phyloP scores from a whole-genome alignment of 2,113 vertebrate species.

The Dicrurus megarhynchus region DNA sequence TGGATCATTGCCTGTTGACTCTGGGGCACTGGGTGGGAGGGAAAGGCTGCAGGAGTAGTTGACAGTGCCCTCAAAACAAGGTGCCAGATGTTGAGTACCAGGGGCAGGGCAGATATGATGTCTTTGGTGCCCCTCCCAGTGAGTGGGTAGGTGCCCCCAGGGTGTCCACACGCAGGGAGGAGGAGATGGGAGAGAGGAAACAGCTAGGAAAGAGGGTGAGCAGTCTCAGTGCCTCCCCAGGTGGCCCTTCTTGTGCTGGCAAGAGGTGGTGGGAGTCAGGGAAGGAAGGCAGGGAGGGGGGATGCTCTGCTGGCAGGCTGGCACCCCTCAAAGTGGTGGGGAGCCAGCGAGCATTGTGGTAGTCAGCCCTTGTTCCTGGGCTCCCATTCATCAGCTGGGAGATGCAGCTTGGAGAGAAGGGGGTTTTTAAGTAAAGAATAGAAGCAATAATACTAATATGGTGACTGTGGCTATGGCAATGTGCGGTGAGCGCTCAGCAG shows the following conservation, averaged over 20 bases:
- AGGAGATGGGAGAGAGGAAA: background rate
- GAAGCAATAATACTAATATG: background rate
- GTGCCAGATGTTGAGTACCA: background rate
- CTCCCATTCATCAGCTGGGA: background rate
- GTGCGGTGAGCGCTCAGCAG: accelerated
- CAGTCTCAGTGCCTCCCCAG: background rate
- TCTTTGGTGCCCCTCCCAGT: background rate
- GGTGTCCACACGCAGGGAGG: background rate
- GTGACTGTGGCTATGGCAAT: background rate
- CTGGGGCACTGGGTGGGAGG: background rate
- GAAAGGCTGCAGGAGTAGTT: background rate
- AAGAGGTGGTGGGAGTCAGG: background rate
- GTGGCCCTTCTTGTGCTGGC: background rate
- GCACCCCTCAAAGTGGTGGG: accelerated
- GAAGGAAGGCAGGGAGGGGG: background rate
- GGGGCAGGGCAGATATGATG: background rate
- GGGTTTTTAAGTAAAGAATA: background rate
- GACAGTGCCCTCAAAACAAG: background rate
- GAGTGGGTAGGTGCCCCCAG: background rate
- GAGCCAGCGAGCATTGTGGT: background rate
- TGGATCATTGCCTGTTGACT: background rate
- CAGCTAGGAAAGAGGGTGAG: background rate
- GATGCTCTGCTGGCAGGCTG: background rate
- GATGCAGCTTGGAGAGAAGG: background rate
- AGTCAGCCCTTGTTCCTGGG: background rate